phyloP scores from a whole-genome alignment of 2,888 invertebrate genomes.

The Cataglyphis cursor region DNA sequence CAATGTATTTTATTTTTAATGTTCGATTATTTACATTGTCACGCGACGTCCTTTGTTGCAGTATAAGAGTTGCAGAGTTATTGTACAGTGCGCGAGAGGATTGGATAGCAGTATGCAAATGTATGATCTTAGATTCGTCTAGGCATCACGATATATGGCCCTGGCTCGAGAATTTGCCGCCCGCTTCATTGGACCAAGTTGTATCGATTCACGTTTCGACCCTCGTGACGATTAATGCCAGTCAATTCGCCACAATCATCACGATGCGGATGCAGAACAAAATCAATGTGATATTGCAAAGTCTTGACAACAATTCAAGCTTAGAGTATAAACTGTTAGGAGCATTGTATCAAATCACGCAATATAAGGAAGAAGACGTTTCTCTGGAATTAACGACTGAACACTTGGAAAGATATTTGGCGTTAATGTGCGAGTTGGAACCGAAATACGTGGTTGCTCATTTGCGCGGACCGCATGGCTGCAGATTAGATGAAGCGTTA shows the following conservation, averaged over 20 bases:
- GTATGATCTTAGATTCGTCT: conserved; percentile 81
- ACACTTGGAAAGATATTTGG: conserved; percentile 83
- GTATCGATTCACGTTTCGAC: conserved; percentile 75
- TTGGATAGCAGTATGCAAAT: conserved; percentile 84
- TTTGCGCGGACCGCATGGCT: conserved; percentile 85
- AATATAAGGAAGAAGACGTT: conserved; percentile 79
- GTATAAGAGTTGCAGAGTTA: conserved; percentile 83
- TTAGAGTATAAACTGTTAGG: conserved; percentile 80
- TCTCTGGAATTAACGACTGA: conserved; percentile 82
- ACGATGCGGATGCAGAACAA: conserved; percentile 82
- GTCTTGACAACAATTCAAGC: conserved; percentile 79
- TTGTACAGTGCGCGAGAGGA: conserved; percentile 84
- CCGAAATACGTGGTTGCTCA: conserved; percentile 82
- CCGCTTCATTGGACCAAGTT: conserved; percentile 78
- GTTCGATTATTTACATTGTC: background rate
- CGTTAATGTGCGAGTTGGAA: conserved; percentile 84
- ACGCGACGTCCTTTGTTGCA: conserved; percentile 65
- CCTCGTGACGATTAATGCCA: conserved; percentile 79
- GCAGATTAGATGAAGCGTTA: conserved; percentile 90
- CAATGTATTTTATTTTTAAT: background rate
- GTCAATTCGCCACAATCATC: conserved; percentile 79
- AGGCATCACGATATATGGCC: conserved; percentile 83
- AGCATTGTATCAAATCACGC: conserved; percentile 79
- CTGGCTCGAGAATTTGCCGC: conserved; percentile 81
- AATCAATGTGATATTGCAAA: conserved; percentile 81